Evolutionary conservation across 2,888 invertebrate genomes (phyloP), one percentile per base, ranked within the genome.

Genomic region (Dolichomitus sp.): DNA sequence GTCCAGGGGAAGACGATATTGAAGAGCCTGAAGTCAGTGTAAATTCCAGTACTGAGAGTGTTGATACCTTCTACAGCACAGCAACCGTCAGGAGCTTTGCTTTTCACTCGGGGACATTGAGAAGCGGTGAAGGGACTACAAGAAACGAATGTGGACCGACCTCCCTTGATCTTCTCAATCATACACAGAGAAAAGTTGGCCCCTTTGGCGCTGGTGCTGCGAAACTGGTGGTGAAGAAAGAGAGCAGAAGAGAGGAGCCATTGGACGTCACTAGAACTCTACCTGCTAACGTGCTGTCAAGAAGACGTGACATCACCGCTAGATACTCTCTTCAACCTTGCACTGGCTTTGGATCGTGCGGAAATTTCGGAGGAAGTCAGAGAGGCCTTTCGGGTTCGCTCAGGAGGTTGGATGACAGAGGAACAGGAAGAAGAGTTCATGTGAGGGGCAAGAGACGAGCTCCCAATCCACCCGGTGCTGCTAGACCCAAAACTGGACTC

Each of bases 381-480:
- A 84, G 85, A 30, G 80, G 78, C 68, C 37, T 73, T 2, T 23
- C 14, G 76, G 81, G 50, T 45, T 73, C 76, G 69, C 23, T 88
- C 84, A 92, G 93, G 68, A 86, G 89, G 85, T 90, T 92, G 37
- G 93, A 94, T 68, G 94, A 94, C 45, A 94, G 94, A 84, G 94
- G 96, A 57, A 95, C 95, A 85, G 95, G 95, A 81, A 95, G 95
- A 63, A 95, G 95, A 85, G 94, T 95, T 30, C 96, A 97, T 94
- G 97, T 97, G 0, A 97, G 96, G 86, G 97, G 97, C 30, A 97
- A 97, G 92, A 94, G 97, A 68, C 95, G 95, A 89, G 97, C 97
- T 0, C 97, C 97, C 0, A 95, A 95, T 85, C 97, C 97, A 5
- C 97, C 97, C 0, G 91, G 89, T 4, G 84, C 88, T 45, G 66